These are phyloP conservation scores for Scophthalmus maximus DNA, from an alignment of 2,113 vertebrate species.

Conservation along the genomic window DNA sequence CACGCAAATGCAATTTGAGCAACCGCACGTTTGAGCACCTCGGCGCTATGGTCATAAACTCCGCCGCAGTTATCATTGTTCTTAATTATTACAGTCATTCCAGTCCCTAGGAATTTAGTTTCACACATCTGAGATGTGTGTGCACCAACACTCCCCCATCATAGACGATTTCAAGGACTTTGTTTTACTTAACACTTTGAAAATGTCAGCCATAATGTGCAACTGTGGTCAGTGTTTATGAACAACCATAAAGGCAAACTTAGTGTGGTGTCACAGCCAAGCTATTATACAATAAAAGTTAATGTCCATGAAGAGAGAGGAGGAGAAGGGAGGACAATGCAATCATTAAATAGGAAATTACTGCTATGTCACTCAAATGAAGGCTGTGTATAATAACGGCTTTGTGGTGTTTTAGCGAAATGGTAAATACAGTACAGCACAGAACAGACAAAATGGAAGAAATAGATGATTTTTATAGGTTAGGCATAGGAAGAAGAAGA, in stretches of 20 bases:
- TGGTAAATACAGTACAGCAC: conserved; percentile 36
- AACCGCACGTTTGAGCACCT: background rate
- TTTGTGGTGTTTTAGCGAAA: conserved; percentile 29
- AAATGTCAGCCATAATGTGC: conserved; percentile 65
- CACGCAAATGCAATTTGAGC: conserved; percentile 4
- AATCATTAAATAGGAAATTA: conserved; percentile 75
- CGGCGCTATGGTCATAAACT: conserved; percentile 28
- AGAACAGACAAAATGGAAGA: conserved; percentile 16
- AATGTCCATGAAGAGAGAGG: conserved; percentile 73
- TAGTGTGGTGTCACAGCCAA: conserved; percentile 74
- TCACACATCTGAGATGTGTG: background rate
- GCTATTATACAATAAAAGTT: conserved; percentile 81
- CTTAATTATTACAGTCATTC: conserved; percentile 13
- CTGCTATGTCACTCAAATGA: conserved; percentile 69
- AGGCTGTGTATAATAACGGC: conserved; percentile 53
- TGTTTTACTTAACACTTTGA: conserved; percentile 72
- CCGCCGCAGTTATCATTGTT: background rate
- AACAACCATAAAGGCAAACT: conserved; percentile 77
- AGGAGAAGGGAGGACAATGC: conserved; percentile 70
- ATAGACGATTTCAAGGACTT: conserved; percentile 62
- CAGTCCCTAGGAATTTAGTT: conserved; percentile 30
- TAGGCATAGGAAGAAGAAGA: background rate
- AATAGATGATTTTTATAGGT: conserved; percentile 9
- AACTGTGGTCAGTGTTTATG: conserved; percentile 76
- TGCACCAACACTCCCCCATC: conserved; percentile 1